A percentile compares a stretch with the other conserved stretches of the same genome.
Evolutionary conservation across 30 jellyfish, hydroid and myxozoan genomes (phyloP).

Genomic region (Aurelia sp.): DNA sequence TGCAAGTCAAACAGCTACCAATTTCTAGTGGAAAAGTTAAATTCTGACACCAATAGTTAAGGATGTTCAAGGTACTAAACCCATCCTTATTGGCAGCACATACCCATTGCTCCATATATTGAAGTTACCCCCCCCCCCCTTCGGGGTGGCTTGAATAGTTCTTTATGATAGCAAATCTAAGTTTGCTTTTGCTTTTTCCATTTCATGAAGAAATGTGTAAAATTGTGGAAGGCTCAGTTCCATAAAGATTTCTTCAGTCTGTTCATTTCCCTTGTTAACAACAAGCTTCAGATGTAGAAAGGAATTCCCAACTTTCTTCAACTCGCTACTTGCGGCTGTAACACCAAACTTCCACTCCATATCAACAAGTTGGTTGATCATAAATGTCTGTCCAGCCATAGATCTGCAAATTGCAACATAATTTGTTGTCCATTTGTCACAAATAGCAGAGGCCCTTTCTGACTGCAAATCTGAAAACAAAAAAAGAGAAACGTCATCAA

Average conservation of each 20-base stretch:
- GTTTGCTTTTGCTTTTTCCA: conserved; percentile 89
- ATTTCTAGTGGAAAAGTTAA: too few species aligned
- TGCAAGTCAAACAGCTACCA: too few species aligned
- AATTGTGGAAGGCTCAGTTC: conserved; percentile 91
- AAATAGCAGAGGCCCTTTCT: conserved; percentile 33
- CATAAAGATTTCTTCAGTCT: conserved; percentile 68
- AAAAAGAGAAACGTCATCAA: not conserved
- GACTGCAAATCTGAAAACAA: conserved; percentile 52
- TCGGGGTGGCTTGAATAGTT: too few species aligned
- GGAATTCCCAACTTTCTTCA: conserved; percentile 75
- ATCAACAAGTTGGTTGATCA: conserved; percentile 83
- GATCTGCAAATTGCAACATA: conserved; percentile 67
- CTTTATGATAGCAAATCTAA: conserved; percentile 58
- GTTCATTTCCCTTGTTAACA: conserved; percentile 75
- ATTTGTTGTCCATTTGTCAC: conserved; percentile 68
- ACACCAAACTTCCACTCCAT: conserved; percentile 99
- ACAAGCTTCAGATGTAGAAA: conserved; percentile 86
- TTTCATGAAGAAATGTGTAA: conserved; percentile 90
- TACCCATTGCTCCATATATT: too few species aligned
- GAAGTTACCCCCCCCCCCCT: too few species aligned
- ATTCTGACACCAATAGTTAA: too few species aligned
- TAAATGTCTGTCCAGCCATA: conserved; percentile 71
- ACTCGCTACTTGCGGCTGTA: conserved; percentile 90
- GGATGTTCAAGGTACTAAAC: too few species aligned
- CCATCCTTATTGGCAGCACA: too few species aligned